Conservation (phyloP, 2,888 invertebrate species). For the Mesochorus sp. region DNA sequence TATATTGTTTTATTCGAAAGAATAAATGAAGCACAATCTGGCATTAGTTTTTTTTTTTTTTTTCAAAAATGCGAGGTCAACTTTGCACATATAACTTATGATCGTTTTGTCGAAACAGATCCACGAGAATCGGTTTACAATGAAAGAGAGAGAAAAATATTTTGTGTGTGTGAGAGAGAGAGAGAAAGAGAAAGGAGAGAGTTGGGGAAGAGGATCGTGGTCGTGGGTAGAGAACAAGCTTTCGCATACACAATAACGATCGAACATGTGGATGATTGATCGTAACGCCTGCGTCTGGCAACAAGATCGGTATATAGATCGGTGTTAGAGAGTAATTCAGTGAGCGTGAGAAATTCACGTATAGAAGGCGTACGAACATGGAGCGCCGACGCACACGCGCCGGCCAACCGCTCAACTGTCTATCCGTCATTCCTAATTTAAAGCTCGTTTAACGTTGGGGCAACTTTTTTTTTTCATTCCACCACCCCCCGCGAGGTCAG, state of each 20-base stretch:
- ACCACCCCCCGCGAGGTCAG: too few species aligned
- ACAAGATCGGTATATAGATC: constrained; percentile 49
- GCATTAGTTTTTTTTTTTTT: background rate
- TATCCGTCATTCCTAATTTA: constrained; percentile 69
- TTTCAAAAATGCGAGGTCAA: too few species aligned
- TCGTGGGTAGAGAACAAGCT: background rate
- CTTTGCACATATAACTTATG: background rate
- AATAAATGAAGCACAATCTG: too few species aligned
- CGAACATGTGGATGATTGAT: constrained; percentile 65
- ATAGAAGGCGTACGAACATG: background rate
- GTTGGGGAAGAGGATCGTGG: too few species aligned
- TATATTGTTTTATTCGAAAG: too few species aligned
- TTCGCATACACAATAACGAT: constrained; percentile 37
- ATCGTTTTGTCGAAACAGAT: background rate
- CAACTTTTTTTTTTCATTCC: constrained; percentile 50
- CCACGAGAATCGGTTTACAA: constrained; percentile 11
- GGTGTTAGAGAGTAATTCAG: constrained; percentile 34
- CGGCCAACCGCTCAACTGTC: constrained; percentile 49
- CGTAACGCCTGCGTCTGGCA: constrained; percentile 52
- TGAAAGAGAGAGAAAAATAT: constrained; percentile 9
- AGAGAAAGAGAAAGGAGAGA: too few species aligned
- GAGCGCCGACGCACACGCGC: background rate
- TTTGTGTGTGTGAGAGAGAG: too few species aligned
- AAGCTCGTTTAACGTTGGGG: constrained; percentile 65
- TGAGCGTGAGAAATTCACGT: constrained; percentile 20